These are phyloP conservation scores for Nannospalax galili DNA, from an alignment of 2,113 vertebrate genomes.

Conservation along the genomic window DNA sequence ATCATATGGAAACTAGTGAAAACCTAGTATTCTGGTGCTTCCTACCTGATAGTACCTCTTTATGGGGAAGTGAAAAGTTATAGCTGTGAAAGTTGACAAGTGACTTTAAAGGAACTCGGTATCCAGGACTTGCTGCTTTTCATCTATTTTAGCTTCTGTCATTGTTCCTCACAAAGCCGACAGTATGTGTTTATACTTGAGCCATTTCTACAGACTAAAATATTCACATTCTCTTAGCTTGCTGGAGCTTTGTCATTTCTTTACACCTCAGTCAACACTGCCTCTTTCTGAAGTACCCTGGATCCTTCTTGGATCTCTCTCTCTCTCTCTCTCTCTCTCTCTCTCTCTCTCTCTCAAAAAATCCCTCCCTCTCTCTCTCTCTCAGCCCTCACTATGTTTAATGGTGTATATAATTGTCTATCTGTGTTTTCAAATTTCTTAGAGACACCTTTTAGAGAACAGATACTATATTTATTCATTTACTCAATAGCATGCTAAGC, in stretches of 20 bases:
- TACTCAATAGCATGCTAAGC: neutral
- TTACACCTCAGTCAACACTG: neutral
- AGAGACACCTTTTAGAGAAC: neutral
- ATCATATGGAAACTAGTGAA: conserved; percentile 16
- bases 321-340: neutral
- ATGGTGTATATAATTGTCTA: neutral
- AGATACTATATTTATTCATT: neutral
- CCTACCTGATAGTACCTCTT: neutral
- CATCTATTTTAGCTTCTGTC: neutral
- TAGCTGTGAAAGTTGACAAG: neutral
- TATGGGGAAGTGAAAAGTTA: conserved; percentile 23
- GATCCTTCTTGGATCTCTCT: neutral
- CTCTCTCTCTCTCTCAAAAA: neutral
- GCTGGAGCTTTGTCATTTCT: neutral
- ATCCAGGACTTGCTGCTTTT: neutral
- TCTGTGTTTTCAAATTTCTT: conserved; percentile 19
- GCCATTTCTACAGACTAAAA: neutral
- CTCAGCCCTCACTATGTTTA: neutral
- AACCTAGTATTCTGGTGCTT: neutral
- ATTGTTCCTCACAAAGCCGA: neutral
- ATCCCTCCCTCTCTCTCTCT: neutral
- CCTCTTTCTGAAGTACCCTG: neutral
- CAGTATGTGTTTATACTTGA: neutral
- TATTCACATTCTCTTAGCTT: neutral
- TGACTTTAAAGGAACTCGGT: neutral